phyloP scores from a whole-genome alignment of 2,113 vertebrate genomes.

The Panthera tigris region DNA sequence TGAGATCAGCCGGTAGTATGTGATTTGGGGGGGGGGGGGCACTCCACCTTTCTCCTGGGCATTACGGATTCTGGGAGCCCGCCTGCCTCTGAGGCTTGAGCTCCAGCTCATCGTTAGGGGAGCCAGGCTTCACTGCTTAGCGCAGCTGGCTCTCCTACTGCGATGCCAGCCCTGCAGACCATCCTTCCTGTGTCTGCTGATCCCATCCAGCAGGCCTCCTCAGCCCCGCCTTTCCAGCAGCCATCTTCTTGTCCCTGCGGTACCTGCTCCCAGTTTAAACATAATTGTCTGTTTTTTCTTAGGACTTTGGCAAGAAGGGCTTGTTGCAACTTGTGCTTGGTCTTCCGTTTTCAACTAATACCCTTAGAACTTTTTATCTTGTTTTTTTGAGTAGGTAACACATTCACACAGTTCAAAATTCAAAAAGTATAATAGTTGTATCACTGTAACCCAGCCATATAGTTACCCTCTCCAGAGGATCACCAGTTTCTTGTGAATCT shows the following conservation, averaged over 20 bases:
- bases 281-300: not conserved
- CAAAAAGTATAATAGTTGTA: not conserved
- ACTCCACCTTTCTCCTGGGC: not conserved
- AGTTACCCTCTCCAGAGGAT: not conserved
- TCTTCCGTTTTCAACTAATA: not conserved
- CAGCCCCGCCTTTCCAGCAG: not conserved
- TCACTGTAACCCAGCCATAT: not conserved
- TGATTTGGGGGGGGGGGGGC: not conserved
- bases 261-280: not conserved
- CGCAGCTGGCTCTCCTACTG: not conserved
- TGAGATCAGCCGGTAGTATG: not conserved
- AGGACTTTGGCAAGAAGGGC: not conserved
- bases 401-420: slow-evolving; percentile 9
- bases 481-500: not conserved
- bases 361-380: not conserved
- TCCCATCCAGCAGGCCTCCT: not conserved
- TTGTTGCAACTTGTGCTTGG: not conserved
- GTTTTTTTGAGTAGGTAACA: not conserved
- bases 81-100: not conserved
- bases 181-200: not conserved
- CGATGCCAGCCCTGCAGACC: not conserved
- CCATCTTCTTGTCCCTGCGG: not conserved
- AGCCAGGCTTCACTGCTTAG: not conserved
- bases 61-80: not conserved
- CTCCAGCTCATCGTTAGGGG: not conserved